Percentiles rank a stretch among this genome's conserved stretches.
phyloP scores from a whole-genome alignment of 2,888 invertebrate genomes.

The Pristionchus japonicus region DNA sequence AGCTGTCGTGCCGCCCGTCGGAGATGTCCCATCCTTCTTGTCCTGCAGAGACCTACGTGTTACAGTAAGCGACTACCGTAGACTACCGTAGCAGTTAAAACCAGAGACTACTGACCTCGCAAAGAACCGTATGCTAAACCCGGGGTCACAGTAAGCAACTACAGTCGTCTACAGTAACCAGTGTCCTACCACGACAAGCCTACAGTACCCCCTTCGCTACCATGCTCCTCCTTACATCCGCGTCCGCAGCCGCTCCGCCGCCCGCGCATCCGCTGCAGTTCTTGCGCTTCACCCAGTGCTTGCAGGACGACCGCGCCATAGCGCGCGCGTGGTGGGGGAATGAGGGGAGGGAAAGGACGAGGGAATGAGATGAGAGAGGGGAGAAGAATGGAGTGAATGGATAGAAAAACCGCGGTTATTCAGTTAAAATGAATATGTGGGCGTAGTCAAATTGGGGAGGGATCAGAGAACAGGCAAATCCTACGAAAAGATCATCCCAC shows the following conservation, averaged over 20 bases:
- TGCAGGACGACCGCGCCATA: constrained; percentile 18
- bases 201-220: background rate
- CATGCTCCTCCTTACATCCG: background rate
- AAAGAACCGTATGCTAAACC: too few species aligned
- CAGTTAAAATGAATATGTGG: background rate
- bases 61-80: constrained; percentile 1
- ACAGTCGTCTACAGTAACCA: background rate
- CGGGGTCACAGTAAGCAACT: background rate
- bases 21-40: background rate
- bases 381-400: background rate
- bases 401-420: background rate
- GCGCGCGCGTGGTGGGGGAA: background rate
- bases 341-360: background rate
- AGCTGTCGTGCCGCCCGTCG: background rate
- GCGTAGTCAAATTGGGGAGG: background rate
- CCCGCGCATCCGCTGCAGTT: background rate
- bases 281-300: constrained; percentile 11
- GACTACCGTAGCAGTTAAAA: background rate
- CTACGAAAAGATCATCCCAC: background rate
- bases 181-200: background rate
- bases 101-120: too few species aligned
- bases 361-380: background rate
- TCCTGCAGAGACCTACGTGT: background rate
- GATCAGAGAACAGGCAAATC: background rate
- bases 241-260: constrained; percentile 46